Evolutionary conservation across 2,888 invertebrate genomes (phyloP).

Genomic region (Drosophila peninsularis): DNA sequence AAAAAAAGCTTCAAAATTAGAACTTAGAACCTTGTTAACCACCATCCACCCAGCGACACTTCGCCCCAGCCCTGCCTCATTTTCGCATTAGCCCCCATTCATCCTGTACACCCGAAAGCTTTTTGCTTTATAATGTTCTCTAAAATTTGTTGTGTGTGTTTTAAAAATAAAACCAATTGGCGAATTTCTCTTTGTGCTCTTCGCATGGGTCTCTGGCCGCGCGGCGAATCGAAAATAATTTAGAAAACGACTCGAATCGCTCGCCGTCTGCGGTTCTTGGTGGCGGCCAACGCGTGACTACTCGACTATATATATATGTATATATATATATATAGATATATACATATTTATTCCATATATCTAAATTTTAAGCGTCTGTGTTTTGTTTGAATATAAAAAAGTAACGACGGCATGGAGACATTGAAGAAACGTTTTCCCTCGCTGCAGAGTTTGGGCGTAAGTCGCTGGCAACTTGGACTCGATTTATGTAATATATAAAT

Average conservation of each 20-base stretch:
- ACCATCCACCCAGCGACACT: neutral
- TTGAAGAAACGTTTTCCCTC: constrained; percentile 86
- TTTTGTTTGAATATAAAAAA: constrained; percentile 9
- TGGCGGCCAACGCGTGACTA: constrained; percentile 51
- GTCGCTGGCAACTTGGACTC: constrained; percentile 61
- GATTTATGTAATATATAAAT: constrained; percentile 41
- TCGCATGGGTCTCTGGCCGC: constrained; percentile 41
- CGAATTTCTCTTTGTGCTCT: constrained; percentile 66
- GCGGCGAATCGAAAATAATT: constrained; percentile 69
- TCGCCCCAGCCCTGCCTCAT: neutral
- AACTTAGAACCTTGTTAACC: constrained; percentile 22
- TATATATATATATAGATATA: constrained; percentile 17
- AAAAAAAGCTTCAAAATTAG: constrained; percentile 63
- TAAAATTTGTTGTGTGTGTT: constrained; percentile 34
- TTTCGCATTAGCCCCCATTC: constrained; percentile 27
- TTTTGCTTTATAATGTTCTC: constrained; percentile 26
- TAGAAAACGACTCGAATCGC: constrained; percentile 78
- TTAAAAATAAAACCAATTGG: constrained; percentile 68
- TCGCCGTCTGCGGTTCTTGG: constrained; percentile 60
- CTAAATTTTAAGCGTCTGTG: constrained; percentile 42
- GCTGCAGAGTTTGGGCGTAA: constrained; percentile 86
- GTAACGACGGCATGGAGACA: constrained; percentile 71
- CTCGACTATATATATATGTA: constrained; percentile 36
- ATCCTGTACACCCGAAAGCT: constrained; percentile 62
- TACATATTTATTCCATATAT: constrained; percentile 22